A percentile compares a stretch with the other conserved stretches of the same genome.
Evolutionary conservation across 1,140 invertebrate genomes (phyloP).

Genomic region (Leguminivora glycinivorella): DNA sequence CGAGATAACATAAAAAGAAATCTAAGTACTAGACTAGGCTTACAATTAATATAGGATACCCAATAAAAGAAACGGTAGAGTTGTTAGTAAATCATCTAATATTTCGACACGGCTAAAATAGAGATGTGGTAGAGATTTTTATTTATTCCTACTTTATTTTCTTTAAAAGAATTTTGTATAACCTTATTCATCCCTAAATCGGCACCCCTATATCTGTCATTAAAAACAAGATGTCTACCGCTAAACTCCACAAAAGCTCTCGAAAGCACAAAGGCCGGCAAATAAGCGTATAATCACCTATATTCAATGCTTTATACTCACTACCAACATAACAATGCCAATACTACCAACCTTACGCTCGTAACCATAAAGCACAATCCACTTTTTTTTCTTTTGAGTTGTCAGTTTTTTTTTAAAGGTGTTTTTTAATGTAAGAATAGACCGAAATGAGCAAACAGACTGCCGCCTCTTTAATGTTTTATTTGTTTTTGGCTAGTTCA

Average conservation of each 20-base stretch:
- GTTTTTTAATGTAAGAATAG: slow-evolving; percentile 57
- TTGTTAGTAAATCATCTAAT: too few relatives aligned
- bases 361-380: background rate
- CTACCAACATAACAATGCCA: slow-evolving; percentile 36
- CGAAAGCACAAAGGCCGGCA: slow-evolving; percentile 64
- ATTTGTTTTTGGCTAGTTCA: slow-evolving; percentile 37
- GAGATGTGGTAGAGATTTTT: too few relatives aligned
- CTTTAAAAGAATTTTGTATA: background rate
- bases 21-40: too few relatives aligned
- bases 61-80: too few relatives aligned
- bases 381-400: slow-evolving; percentile 22
- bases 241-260: slow-evolving; percentile 59
- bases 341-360: background rate
- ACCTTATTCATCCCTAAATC: slow-evolving; percentile 42
- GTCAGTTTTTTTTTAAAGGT: slow-evolving; percentile 26
- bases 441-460: slow-evolving; percentile 65
- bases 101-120: too few relatives aligned
- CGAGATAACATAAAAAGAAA: too few relatives aligned
- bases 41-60: too few relatives aligned
- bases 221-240: slow-evolving; percentile 73
- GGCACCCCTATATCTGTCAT: slow-evolving; percentile 51
- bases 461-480: slow-evolving; percentile 50
- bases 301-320: slow-evolving; percentile 62
- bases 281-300: slow-evolving; percentile 73
- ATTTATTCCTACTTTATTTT: too few relatives aligned